A percentile compares a stretch with the other conserved stretches of the same genome.
Conservation (phyloP, 2,797 vertebrate genomes). For the Valencia hispanica region DNA sequence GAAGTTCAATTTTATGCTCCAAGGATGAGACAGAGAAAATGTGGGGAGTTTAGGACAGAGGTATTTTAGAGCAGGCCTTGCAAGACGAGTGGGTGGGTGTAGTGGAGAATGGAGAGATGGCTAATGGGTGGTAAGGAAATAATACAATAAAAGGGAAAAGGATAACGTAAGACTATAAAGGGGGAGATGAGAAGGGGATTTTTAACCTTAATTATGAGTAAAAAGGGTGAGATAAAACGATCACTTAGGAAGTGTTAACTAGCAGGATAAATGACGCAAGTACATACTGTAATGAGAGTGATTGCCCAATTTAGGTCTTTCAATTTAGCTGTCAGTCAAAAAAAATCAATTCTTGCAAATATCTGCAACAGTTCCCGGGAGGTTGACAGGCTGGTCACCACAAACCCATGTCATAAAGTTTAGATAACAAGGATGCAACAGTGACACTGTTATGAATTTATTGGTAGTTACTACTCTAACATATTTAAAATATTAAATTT, state of each 20-base stretch:
- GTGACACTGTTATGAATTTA: neutral
- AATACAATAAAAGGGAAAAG: slow-evolving; percentile 18
- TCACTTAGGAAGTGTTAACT: neutral
- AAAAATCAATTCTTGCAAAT: slow-evolving; percentile 24
- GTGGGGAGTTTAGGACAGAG: slow-evolving; percentile 20
- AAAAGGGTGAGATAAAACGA: slow-evolving; percentile 16
- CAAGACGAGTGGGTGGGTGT: slow-evolving; percentile 21
- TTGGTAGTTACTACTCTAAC: neutral
- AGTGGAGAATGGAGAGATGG: slow-evolving; percentile 14
- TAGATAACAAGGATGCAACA: neutral
- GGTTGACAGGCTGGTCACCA: slow-evolving; percentile 16
- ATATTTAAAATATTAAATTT: neutral
- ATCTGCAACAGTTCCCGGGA: slow-evolving; percentile 4
- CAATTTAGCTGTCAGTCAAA: slow-evolving; percentile 36
- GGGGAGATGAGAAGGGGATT: slow-evolving; percentile 3
- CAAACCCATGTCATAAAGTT: neutral
- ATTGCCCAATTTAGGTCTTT: slow-evolving; percentile 30
- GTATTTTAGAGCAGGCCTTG: slow-evolving; percentile 29
- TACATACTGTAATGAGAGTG: slow-evolving; percentile 14
- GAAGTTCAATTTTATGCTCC: slow-evolving; percentile 58
- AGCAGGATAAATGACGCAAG: slow-evolving; percentile 15
- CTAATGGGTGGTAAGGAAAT: slow-evolving; percentile 28
- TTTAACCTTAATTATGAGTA: slow-evolving; percentile 7
- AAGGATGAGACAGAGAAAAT: slow-evolving; percentile 41
- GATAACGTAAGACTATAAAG: slow-evolving; percentile 20